Percentiles rank a stretch among this genome's conserved stretches.
These are phyloP conservation scores for Callipepla californica DNA, from an alignment of 2,113 vertebrate genomes.

Conservation along the genomic window DNA sequence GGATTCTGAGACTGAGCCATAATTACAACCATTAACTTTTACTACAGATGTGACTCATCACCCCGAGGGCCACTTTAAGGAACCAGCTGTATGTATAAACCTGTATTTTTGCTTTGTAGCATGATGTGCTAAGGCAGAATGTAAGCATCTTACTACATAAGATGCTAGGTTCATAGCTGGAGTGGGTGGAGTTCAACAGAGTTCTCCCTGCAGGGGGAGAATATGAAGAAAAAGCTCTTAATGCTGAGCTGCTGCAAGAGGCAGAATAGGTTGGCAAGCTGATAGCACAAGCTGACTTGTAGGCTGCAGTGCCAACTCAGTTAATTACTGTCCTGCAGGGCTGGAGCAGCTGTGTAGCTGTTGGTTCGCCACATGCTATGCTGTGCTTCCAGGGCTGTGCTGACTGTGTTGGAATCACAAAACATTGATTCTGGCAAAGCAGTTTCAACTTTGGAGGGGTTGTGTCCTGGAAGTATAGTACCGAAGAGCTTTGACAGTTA, in stretches of 20 bases:
- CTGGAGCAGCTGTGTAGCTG: neutral
- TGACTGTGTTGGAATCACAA: neutral
- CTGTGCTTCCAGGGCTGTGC: neutral
- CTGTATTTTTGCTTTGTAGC: constrained; percentile 10
- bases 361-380: neutral
- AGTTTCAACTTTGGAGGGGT: fast-evolving
- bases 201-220: constrained; percentile 28
- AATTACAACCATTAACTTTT: neutral
- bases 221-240: neutral
- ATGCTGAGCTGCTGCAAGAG: neutral
- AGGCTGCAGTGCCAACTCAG: neutral
- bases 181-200: neutral
- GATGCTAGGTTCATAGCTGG: neutral
- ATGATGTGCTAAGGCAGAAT: neutral
- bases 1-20: neutral
- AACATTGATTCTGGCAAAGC: neutral
- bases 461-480: neutral
- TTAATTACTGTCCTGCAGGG: neutral
- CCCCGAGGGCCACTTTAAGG: constrained; percentile 2
- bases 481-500: neutral
- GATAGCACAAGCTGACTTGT: neutral
- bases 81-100: neutral
- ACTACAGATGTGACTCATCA: constrained; percentile 3
- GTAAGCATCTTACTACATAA: neutral
- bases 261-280: neutral